These are phyloP conservation scores for Drosophila navojoa DNA, from an alignment of 1,140 invertebrate species.

Conservation along the genomic window DNA sequence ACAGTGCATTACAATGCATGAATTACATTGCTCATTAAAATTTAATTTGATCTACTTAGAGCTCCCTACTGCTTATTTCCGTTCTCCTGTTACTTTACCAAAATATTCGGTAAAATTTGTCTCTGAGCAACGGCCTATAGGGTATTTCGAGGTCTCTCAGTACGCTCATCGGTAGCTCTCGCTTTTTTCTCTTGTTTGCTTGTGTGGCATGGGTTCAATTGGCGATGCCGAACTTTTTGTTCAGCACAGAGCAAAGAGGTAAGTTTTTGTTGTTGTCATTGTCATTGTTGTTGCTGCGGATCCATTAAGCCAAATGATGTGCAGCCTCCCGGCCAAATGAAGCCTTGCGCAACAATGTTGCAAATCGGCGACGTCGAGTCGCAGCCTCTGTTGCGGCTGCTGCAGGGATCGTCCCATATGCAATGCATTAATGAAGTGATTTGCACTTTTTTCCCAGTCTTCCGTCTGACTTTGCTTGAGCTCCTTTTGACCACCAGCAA, in stretches of 20 bases:
- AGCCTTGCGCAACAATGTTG: constrained; percentile 65
- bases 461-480: constrained; percentile 6
- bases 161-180: background rate
- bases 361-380: constrained; percentile 20
- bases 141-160: background rate
- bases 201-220: background rate
- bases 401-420: constrained; percentile 8
- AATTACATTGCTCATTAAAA: too few relatives aligned
- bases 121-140: background rate
- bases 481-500: constrained; percentile 68
- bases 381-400: background rate
- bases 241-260: too few relatives aligned
- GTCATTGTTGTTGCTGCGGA: constrained; percentile 31
- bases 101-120: too few relatives aligned
- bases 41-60: too few relatives aligned
- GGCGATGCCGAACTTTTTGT: background rate
- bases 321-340: constrained; percentile 56
- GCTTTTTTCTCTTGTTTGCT: background rate
- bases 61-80: too few relatives aligned
- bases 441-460: constrained; percentile 65
- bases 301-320: constrained; percentile 77
- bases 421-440: constrained; percentile 76
- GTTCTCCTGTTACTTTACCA: too few relatives aligned
- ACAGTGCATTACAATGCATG: too few relatives aligned
- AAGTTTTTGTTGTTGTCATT: too few relatives aligned